Conservation (phyloP, 2,113 vertebrate species). For the Brachyistius frenatus region DNA sequence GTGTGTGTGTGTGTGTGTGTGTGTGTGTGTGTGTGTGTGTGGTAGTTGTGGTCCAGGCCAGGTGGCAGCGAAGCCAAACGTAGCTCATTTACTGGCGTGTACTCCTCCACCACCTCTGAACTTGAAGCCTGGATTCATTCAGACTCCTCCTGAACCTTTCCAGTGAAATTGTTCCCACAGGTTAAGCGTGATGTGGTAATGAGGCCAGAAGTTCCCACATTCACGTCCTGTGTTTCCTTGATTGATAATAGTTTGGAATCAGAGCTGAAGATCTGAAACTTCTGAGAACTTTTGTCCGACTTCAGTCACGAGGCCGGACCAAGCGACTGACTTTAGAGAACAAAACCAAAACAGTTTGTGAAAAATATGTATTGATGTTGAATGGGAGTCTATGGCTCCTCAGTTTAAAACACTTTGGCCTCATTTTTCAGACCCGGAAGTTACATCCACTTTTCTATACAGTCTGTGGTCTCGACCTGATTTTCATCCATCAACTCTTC, state of each 20-base stretch:
- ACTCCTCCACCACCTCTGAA: constrained; percentile 55
- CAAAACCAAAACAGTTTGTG: too few species aligned
- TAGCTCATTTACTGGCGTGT: constrained; percentile 68
- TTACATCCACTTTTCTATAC: too few species aligned
- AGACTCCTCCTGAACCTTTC: constrained; percentile 23
- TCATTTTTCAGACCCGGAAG: too few species aligned
- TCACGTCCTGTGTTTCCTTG: background rate
- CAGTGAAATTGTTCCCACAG: constrained; percentile 53
- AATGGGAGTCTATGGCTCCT: too few species aligned
- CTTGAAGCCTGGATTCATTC: constrained; percentile 43
- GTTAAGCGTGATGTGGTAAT: constrained; percentile 38
- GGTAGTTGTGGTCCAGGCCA: constrained; percentile 43
- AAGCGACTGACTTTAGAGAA: too few species aligned
- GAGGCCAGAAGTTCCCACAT: constrained; percentile 34
- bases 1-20: constrained; percentile 13
- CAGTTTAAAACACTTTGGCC: too few species aligned
- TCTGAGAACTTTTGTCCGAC: background rate
- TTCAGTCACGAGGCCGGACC: background rate
- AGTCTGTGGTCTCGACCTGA: too few species aligned
- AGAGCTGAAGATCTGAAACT: constrained; percentile 1
- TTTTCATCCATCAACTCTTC: too few species aligned
- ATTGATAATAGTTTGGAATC: constrained; percentile 11
- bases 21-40: constrained; percentile 12
- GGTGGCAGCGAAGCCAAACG: constrained; percentile 64
- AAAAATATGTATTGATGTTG: too few species aligned